A percentile compares a stretch with the other conserved stretches of the same genome.
Conservation (phyloP, 2,113 vertebrate species). For the rabbit (Oryctolagus cuniculus) region mOryCun1.1 NC_091435.1:166072501-166073000, state of each 20-base stretch:
- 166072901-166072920: neutral
- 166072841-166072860: conserved; percentile 16
- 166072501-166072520: conserved; percentile 69
- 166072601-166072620: conserved; percentile 91
- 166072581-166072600: conserved; percentile 92
- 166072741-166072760: conserved; percentile 82
- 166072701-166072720: conserved; percentile 89
- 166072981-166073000: conserved; percentile 39
- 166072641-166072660: conserved; percentile 87
- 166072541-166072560: conserved; percentile 81
- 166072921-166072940: conserved; percentile 46
- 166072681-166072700: conserved; percentile 87
- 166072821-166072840: conserved; percentile 49
- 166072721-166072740: conserved; percentile 86
- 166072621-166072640: conserved; percentile 90
- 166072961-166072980: conserved; percentile 52
- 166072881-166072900: conserved; percentile 48
- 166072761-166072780: conserved; percentile 76
- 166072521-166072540: conserved; percentile 84
- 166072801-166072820: conserved; percentile 55
- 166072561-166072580: conserved; percentile 87
- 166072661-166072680: conserved; percentile 87
- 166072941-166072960: conserved; percentile 14
- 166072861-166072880: neutral
- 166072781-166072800: conserved; percentile 78